Base-by-base conservation (phyloP, 37 sponge, comb jelly and placozoan species). In the Petrosia ficiformis region DNA sequence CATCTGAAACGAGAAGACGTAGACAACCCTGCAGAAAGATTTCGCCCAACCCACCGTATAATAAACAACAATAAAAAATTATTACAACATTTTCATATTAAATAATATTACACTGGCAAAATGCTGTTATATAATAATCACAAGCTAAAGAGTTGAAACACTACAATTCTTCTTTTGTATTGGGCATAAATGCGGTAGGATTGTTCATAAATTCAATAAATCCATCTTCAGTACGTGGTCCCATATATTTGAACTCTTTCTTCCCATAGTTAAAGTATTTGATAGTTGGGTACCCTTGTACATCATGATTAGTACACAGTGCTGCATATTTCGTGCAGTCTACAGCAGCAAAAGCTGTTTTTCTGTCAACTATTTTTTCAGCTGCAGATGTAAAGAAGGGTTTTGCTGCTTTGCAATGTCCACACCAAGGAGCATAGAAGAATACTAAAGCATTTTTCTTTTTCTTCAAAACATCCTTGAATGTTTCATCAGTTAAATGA, bases 371-470 rank as follows among this genome's bases (percentile, higher is more conserved):
- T 42, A 95, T 70, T 2, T 8, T 44, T 31, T 83, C 82, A 14
- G 96, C 96, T 31, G 96, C 90, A 48, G 37, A 44, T 0, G 72
- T 76, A 64, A 76, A 95, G 79, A 91, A 81, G 52, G 96, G 96
- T 66, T 95, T 95, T 28, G 96, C 92, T 2, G 78, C 84, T 77
- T 95, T 95, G 65, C 96, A 95, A 67, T 95, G 96, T 29, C 96
- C 96, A 72, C 96, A 95, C 94, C 94, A 95, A 0, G 97, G 97
- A 21, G 97, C 94, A 54, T 96, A 96, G 83, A 96, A 96, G 91
- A 96, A 90, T 70, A 96, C 94, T 71, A 96, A 75, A 2, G 80
- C 59, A 63, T 96, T 85, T 64, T 82, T 86, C 83, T 84, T 96
- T 79, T 89, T 89, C 85, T 96, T 96, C 34, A 92, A 64, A 33